phyloP scores from a whole-genome alignment of 2,797 vertebrate species.

The Molossus alvarezi region DNA sequence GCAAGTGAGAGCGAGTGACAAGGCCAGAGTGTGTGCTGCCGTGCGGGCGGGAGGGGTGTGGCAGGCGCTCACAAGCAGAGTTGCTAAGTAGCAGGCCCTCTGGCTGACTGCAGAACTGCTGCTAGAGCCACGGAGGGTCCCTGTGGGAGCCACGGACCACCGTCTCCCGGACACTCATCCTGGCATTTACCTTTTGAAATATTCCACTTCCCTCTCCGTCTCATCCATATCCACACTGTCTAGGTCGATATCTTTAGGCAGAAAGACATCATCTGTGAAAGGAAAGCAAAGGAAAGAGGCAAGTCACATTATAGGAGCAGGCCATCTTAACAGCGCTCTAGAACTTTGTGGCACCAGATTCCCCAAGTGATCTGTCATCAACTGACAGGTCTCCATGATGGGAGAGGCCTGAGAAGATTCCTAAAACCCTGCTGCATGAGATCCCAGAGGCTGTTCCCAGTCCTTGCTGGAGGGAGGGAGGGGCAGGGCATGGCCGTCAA shows the following conservation, averaged over 20 bases:
- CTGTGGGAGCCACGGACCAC: accelerated
- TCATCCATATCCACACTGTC: slow-evolving; percentile 99
- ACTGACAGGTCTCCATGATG: accelerated
- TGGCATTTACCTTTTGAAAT: slow-evolving; percentile 96
- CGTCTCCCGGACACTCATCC: too few relatives aligned
- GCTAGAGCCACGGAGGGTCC: background rate
- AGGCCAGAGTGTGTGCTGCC: accelerated
- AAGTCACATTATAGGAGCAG: background rate
- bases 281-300: slow-evolving; percentile 53
- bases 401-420: background rate
- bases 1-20: accelerated
- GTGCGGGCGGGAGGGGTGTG: accelerated
- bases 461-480: too few relatives aligned
- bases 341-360: background rate
- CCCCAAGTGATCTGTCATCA: too few relatives aligned
- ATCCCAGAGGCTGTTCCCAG: background rate
- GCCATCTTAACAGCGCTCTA: background rate
- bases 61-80: background rate
- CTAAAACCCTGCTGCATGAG: too few relatives aligned
- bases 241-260: slow-evolving; percentile 99
- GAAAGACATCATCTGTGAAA: slow-evolving; percentile 97
- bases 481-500: background rate
- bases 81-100: accelerated
- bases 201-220: slow-evolving; percentile 98
- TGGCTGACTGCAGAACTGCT: background rate